Conservation (phyloP, 2,113 vertebrate genomes). For the Perca schrenkii region DNA sequence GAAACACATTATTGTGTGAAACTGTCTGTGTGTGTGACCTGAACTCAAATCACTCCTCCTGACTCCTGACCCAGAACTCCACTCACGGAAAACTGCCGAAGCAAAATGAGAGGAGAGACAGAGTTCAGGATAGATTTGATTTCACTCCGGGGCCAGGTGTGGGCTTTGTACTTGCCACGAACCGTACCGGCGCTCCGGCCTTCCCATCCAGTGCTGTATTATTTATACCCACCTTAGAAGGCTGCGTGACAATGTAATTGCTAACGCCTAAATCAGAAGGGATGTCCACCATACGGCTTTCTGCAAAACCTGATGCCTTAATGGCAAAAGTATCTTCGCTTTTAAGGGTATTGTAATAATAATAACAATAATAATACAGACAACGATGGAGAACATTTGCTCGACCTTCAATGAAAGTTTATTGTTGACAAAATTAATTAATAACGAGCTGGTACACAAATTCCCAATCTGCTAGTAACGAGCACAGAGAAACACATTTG, state of each 20-base stretch:
- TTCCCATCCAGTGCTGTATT: conserved; percentile 55
- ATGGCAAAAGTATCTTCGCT: background rate
- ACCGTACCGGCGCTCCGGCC: conserved; percentile 62
- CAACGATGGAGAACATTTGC: background rate
- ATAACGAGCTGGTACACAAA: background rate
- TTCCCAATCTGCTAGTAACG: background rate
- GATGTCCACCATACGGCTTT: conserved; percentile 7
- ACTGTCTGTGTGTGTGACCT: conserved; percentile 73
- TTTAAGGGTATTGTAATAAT: background rate
- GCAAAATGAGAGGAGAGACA: conserved; percentile 73
- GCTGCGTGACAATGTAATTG: conserved; percentile 36
- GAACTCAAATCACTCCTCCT: conserved; percentile 64
- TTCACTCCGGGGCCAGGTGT: conserved; percentile 83
- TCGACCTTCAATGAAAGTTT: background rate
- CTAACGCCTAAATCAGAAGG: conserved; percentile 61
- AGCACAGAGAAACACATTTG: no score
- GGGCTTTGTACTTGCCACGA: conserved; percentile 80
- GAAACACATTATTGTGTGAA: conserved; percentile 80
- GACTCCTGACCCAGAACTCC: conserved; percentile 76
- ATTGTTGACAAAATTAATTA: background rate
- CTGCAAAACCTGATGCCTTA: background rate
- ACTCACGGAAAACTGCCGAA: conserved; percentile 63
- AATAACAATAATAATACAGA: background rate
- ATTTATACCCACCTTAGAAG: conserved; percentile 70
- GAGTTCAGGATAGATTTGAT: conserved; percentile 83